These are phyloP conservation scores for Cybosia mesomella DNA, from an alignment of 2,888 invertebrate genomes.

Conservation along the genomic window DNA sequence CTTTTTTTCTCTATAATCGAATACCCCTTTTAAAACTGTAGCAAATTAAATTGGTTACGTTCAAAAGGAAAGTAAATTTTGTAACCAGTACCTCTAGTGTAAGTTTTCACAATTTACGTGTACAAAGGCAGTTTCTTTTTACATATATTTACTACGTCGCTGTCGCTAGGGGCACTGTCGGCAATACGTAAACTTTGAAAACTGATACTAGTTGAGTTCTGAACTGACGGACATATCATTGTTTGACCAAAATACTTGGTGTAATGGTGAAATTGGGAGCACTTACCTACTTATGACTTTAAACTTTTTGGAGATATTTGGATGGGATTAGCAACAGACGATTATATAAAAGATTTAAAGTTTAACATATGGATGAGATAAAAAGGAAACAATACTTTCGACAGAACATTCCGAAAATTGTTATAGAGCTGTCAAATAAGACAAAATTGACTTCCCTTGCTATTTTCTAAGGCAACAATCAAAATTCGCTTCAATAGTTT, in stretches of 20 bases:
- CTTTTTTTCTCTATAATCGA: constrained; percentile 66
- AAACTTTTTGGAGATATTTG: not conserved
- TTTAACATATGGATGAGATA: not conserved
- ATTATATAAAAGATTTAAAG: not conserved
- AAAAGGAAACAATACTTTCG: not conserved
- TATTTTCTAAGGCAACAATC: too few relatives aligned
- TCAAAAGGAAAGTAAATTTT: constrained; percentile 58
- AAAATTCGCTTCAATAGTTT: not conserved
- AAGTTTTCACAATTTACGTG: constrained; percentile 9
- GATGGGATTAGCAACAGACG: not conserved
- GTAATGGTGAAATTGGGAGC: not conserved
- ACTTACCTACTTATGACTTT: not conserved
- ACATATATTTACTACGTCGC: not conserved
- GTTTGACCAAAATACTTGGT: constrained; percentile 5
- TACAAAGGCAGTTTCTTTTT: not conserved
- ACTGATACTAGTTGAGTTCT: not conserved
- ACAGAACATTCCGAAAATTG: not conserved
- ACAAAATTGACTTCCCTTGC: not conserved
- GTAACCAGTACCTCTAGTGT: constrained; percentile 39
- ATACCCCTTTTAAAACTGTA: constrained; percentile 66
- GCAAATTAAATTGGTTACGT: constrained; percentile 63
- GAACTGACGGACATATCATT: constrained; percentile 38
- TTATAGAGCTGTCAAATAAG: not conserved
- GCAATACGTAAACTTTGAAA: not conserved
- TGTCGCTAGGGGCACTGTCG: not conserved